A percentile compares a stretch with the other conserved stretches of the same genome.
Evolutionary conservation across 2,797 vertebrate genomes (phyloP).

Genomic region (Kryptolebias ocellatus): DNA sequence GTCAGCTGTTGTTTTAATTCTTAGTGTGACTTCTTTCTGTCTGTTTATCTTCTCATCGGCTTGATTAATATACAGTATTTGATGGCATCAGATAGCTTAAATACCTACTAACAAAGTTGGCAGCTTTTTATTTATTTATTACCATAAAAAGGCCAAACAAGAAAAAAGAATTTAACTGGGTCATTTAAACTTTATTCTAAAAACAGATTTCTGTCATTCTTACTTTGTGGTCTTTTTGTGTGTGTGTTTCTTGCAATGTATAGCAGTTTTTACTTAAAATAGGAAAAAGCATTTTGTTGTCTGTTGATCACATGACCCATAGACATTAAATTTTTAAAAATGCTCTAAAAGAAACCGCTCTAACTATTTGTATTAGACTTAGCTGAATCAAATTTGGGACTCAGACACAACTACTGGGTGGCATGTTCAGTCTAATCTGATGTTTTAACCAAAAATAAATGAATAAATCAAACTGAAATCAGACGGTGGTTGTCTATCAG

Average conservation of each 20-base stretch:
- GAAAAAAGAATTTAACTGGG: not conserved
- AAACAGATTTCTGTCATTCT: not conserved
- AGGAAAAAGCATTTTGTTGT: not conserved
- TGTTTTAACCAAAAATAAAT: not conserved
- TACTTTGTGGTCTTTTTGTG: not conserved
- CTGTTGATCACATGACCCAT: not conserved
- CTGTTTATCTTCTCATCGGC: not conserved
- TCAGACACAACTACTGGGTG: not conserved
- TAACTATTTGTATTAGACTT: not conserved
- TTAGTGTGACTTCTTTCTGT: no score
- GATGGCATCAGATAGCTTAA: not conserved
- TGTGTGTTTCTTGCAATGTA: not conserved
- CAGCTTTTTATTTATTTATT: not conserved
- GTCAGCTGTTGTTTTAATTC: no score
- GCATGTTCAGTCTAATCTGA: not conserved
- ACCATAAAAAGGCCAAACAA: not conserved
- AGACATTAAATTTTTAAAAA: not conserved
- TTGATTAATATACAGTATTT: constrained; percentile 2
- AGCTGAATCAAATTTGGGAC: not conserved
- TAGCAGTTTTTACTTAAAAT: not conserved
- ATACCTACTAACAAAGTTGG: not conserved
- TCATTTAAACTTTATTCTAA: not conserved
- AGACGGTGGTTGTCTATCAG: constrained; percentile 36
- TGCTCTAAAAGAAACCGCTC: not conserved
- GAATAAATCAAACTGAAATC: constrained; percentile 49